Evolutionary conservation across 2,797 vertebrate species (phyloP), one percentile per base, ranked within the genome.

Genomic region (Coregonus sp.): DNA sequence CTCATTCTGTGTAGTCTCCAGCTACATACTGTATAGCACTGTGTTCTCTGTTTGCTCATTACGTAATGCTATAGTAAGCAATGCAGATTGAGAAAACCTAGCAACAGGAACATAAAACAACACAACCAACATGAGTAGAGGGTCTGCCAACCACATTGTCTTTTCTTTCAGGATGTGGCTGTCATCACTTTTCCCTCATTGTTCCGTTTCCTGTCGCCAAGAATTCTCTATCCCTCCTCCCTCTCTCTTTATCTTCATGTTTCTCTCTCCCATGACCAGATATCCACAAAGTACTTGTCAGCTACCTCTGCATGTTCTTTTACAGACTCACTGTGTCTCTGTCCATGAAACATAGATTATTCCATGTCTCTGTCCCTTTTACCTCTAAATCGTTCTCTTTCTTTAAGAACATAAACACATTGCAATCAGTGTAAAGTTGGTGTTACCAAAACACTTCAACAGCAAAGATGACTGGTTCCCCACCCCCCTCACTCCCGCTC

Each of bases 121-220:
- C n/a, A n/a, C 16, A 18, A 20, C n/a, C 56, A 15, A 14, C 61
- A 6, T 9, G 31, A 37, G 72, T 31, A 11, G 59, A 67, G 59
- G 33, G 40, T 35, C 40, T 52, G 73, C 63, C 51, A 83, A 50
- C 18, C 25, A 25, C 31, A 75, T 73, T 85, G 73, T 87, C 47
- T 73, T 79, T 47, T 61, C 59, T 29, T 6, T 72, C 50, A 76
- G 73, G 75, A 72, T 79, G 77, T 31, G 33, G 29, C 69, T 77
- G 70, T 82, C 76, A 78, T 80, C 73, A 77, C 76, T 61, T 74
- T 59, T 67, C 70, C 37, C 40, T 75, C 35, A 77, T 83, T 84
- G 81, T 79, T 82, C 67, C 72, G 51, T 12, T 50, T 79, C 77
- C 40, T 73, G 65, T 20, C 20, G 20, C 72, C 52, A 68, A 69